These are phyloP conservation scores for Limnephilus auricula DNA, from an alignment of 2,888 invertebrate species.

Conservation along the genomic window DNA sequence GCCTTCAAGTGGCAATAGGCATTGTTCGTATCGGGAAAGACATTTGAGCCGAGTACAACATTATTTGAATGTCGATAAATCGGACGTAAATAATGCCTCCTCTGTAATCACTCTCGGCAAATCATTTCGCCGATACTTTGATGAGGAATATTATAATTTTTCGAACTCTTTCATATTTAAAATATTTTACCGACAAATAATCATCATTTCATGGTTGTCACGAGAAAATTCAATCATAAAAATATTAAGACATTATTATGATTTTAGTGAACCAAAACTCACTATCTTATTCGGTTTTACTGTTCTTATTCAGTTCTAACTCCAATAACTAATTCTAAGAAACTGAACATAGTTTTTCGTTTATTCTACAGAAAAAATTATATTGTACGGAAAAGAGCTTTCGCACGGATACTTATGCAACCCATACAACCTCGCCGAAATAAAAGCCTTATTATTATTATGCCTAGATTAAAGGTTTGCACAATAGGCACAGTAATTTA, in stretches of 20 bases:
- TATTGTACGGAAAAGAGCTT: background rate
- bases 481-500: background rate
- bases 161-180: background rate
- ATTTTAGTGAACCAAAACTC: background rate
- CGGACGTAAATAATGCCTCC: background rate
- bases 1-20: background rate
- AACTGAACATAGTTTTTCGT: background rate
- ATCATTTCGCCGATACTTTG: background rate
- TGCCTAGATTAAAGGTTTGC: background rate
- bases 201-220: too few species aligned
- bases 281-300: background rate
- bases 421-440: background rate
- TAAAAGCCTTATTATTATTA: background rate
- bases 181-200: background rate
- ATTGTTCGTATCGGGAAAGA: background rate
- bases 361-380: background rate
- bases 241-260: background rate
- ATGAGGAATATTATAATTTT: background rate
- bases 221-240: background rate
- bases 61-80: background rate
- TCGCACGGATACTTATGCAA: background rate
- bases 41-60: background rate
- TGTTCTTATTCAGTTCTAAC: too few species aligned
- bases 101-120: background rate
- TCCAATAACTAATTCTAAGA: background rate